phyloP scores from a whole-genome alignment of 2,797 vertebrate species.

The Chloroceryle inda region DNA sequence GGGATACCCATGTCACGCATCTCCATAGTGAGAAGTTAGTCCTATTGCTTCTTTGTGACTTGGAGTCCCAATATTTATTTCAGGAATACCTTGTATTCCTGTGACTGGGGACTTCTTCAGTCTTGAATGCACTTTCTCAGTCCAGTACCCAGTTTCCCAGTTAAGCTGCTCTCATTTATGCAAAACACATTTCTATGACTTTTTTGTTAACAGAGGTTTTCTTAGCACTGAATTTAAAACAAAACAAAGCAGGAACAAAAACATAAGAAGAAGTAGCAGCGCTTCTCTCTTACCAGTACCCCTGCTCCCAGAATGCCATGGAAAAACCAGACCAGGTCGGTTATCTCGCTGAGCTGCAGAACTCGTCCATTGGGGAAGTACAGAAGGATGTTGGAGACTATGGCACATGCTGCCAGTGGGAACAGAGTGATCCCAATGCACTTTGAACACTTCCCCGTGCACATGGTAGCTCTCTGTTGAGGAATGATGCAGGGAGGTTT shows the following conservation, averaged over 20 bases:
- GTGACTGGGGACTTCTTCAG: not conserved
- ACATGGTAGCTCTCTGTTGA: conserved; percentile 55
- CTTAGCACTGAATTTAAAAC: not conserved
- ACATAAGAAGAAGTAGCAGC: not conserved
- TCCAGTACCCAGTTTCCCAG: not conserved
- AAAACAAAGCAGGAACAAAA: not conserved
- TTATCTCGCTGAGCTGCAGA: conserved; percentile 69
- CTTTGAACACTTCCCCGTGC: conserved; percentile 70
- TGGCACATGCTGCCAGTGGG: conserved; percentile 72
- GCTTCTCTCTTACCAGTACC: conserved; percentile 75
- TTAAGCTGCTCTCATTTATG: not conserved
- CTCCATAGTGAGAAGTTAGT: not conserved
- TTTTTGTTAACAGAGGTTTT: not conserved
- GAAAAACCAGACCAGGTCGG: conserved; percentile 79
- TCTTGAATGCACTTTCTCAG: not conserved
- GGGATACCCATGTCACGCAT: not conserved
- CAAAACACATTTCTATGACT: not conserved
- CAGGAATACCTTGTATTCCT: not conserved
- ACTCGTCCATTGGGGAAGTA: conserved; percentile 78
- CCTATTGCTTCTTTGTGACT: not conserved
- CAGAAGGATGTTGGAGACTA: conserved; percentile 77
- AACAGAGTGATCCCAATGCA: conserved; percentile 70
- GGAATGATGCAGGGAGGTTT: not conserved
- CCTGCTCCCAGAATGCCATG: conserved; percentile 79
- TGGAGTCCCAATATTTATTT: not conserved